phyloP scores from a whole-genome alignment of 2,888 invertebrate species.

The Pyrrhosoma nymphula region DNA sequence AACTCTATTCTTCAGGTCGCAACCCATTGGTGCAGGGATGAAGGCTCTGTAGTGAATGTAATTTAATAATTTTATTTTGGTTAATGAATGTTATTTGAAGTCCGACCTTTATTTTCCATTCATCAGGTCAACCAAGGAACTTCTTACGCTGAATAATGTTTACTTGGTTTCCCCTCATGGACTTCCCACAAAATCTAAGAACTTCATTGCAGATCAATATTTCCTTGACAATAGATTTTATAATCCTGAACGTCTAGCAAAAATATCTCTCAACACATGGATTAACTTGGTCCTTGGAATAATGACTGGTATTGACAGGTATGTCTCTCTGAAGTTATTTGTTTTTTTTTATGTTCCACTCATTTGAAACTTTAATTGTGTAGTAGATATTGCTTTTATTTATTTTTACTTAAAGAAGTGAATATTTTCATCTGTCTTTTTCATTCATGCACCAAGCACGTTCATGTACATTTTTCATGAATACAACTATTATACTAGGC shows the following conservation, averaged over 20 bases:
- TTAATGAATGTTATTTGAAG: background rate
- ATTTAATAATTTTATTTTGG: background rate
- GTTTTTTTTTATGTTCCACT: background rate
- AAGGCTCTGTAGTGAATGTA: background rate
- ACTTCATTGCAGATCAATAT: constrained; percentile 77
- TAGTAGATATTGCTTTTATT: no score
- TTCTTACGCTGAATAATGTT: constrained; percentile 84
- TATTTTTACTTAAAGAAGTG: no score
- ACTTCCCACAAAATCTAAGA: constrained; percentile 78
- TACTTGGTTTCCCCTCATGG: constrained; percentile 86
- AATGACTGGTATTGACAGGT: constrained; percentile 82
- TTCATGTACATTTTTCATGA: no score
- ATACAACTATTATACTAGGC: no score
- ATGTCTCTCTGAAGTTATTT: constrained; percentile 69
- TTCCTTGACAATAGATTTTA: constrained; percentile 81
- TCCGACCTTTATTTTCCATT: background rate
- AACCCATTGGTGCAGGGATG: background rate
- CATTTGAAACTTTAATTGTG: no score
- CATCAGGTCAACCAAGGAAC: constrained; percentile 77
- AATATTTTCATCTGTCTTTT: no score
- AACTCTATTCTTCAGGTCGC: constrained; percentile 80
- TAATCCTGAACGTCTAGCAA: constrained; percentile 80
- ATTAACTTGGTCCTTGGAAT: constrained; percentile 83
- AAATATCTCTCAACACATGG: constrained; percentile 82
- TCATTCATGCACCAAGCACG: no score